A percentile compares a stretch with the other conserved stretches of the same genome.
phyloP scores from a whole-genome alignment of 35 echinoderm and acorn worm species.

The Apostichopus parvimensis region DNA sequence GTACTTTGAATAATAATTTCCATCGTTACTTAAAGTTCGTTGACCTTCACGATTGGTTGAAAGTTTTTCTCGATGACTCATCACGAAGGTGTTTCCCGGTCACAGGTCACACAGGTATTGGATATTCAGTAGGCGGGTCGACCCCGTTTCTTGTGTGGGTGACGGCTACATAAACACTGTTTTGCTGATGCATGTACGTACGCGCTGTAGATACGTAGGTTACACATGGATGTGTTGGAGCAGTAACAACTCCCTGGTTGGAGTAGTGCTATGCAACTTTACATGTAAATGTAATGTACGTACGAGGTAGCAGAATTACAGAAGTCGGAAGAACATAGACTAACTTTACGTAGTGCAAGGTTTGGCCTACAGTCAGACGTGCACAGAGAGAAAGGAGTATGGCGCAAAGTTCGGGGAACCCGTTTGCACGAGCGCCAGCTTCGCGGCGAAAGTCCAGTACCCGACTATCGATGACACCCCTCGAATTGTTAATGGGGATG shows the following conservation, averaged over 20 bases:
- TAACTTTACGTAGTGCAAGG: too few species aligned
- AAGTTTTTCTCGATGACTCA: not conserved
- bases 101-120: not conserved
- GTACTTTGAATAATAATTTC: not conserved
- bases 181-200: not conserved
- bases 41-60: not conserved
- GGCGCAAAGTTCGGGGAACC: constrained; percentile 53
- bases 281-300: too few species aligned
- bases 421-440: constrained; percentile 6
- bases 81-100: not conserved
- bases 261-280: too few species aligned
- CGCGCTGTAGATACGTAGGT: not conserved
- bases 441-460: constrained; percentile 32
- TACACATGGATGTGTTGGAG: too few species aligned
- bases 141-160: not conserved
- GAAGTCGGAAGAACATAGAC: too few species aligned
- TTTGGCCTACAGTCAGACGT: too few species aligned
- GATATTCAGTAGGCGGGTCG: not conserved
- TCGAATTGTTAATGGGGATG: constrained; percentile 71
- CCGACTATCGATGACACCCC: constrained; percentile 26
- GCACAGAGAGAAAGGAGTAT: not conserved
- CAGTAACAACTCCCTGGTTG: too few species aligned
- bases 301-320: too few species aligned
- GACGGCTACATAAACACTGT: not conserved
- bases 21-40: not conserved